A percentile compares a stretch with the other conserved stretches of the same genome.
Conservation (phyloP, 2,797 vertebrate genomes). For the Loriculus beryllinus region DNA sequence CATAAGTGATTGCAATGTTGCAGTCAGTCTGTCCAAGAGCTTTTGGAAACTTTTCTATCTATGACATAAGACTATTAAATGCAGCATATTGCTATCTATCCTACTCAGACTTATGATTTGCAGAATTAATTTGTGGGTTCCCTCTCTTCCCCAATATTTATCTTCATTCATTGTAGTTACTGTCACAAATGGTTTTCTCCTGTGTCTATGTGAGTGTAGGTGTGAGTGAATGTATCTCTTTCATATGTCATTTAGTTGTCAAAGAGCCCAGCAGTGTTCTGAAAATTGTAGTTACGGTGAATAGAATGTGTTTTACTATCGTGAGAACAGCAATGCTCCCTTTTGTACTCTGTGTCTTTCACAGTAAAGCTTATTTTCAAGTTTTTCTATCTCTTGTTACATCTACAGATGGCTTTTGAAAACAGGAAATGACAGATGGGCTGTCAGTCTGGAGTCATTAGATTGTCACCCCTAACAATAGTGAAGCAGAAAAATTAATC, state of each 20-base stretch:
- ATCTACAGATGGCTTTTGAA: background rate
- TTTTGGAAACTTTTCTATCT: background rate
- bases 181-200: background rate
- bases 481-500: background rate
- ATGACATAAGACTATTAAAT: background rate
- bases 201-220: background rate
- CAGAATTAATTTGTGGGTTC: background rate
- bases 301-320: background rate
- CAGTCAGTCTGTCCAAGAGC: background rate
- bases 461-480: background rate
- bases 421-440: background rate
- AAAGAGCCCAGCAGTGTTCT: background rate
- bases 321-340: background rate
- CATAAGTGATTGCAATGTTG: background rate
- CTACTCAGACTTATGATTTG: background rate
- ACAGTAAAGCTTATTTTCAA: background rate
- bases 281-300: background rate
- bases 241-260: background rate
- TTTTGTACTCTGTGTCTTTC: background rate
- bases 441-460: background rate
- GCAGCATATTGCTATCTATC: background rate
- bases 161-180: background rate
- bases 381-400: background rate
- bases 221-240: background rate
- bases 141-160: background rate